Evolutionary conservation across 1,140 invertebrate genomes (phyloP), one percentile per base, ranked within the genome.

Genomic region (Trigoniulus corallinus): DNA sequence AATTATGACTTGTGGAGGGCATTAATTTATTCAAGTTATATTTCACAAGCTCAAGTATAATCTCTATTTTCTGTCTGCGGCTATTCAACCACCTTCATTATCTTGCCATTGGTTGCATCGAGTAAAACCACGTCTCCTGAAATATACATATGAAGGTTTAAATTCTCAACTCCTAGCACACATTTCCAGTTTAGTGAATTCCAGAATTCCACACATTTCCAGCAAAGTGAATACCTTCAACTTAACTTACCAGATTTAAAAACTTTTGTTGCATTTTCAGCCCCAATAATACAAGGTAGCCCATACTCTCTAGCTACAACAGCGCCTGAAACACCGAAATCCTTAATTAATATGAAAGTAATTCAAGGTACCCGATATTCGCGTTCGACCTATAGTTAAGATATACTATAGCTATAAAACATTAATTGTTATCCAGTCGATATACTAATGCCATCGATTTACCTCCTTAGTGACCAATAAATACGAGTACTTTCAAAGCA

Each of bases 231-330:
- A 15, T 34, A 34, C 15, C 7, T 34, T 7, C 29, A 7, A 34
- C 7, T 34, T 34, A 7, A 34, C 7, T 34, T 61, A 66, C 85
- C 85, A 26, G 80, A 80, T 57, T 71, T 68, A 54, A 88, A 82
- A 2, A 72, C 55, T 53, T 70, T 63, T 0, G 82, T 86, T 1
- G 80, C 84, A 52, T 72, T 66, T 41, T 72, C 64, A 1, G 78
- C 79, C 13, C 82, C 83, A 13, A 88, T 79, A 27, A 89, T 72
- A 61, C 84, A 88, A 0, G 86, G 85, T 22, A 89, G 60, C 0
- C 84, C 84, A 64, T 84, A 88, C 67, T 89, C 86, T 55, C 85
- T 69, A 1, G 85, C 85, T 18, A 89, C 82, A 0, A 88, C 85
- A 48, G 85, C 84, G 44, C 84, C 81, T 83, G 56, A 23, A 62